Base-by-base conservation (phyloP, 2,797 vertebrate genomes). In the Eupleurogrammus muticus region DNA sequence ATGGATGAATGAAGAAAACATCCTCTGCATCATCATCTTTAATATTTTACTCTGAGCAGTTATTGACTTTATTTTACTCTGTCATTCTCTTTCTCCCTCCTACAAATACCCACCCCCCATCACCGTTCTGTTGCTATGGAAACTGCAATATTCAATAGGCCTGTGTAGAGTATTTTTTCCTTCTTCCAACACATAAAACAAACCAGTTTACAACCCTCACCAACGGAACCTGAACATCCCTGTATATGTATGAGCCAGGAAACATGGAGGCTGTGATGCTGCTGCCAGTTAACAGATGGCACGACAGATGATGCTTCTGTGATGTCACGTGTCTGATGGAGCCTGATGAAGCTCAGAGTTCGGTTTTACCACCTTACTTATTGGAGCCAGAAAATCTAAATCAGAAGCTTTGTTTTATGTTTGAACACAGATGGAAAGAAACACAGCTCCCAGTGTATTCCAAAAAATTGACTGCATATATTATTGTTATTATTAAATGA, bases 41-140 rank as follows among this genome's bases (percentile, higher is more conserved):
- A 40, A 24, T 9, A 7, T 10, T 23, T 14, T 61, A 19, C 4
- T 2, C 55, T 35, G 17, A 71, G 57, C 60, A 55, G 32, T 46
- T 16, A 40, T 28, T 21, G 60, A 47, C 60, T 76, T 21, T 46
- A 5, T 3, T 55, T 69, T 42, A 49, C 58, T 53, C 44, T 20
- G 36, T 40, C 55, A 4, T n/a, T 48, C 19, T 49, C 44, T 36
- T 13, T 0, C 49, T 70, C 55, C 77, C 74, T 67, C 73, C 20
- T 75, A 73, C 77, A 62, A 73, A 32, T 52, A 54, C 55, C 64
- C 65, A 57, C 71, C 57, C 70, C 48, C 70, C 70, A 80, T 77
- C 85, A 76, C 80, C 53, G 28, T 70, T 70, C 76, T 71, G 90
- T 92, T 91, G 81, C 90, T 86, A 92, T 92, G 89, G 90, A 80